Percentiles rank a stretch among this genome's conserved stretches.
Conservation (phyloP, 2,113 vertebrate genomes). For the Romanogobio albipinnatus region DNA sequence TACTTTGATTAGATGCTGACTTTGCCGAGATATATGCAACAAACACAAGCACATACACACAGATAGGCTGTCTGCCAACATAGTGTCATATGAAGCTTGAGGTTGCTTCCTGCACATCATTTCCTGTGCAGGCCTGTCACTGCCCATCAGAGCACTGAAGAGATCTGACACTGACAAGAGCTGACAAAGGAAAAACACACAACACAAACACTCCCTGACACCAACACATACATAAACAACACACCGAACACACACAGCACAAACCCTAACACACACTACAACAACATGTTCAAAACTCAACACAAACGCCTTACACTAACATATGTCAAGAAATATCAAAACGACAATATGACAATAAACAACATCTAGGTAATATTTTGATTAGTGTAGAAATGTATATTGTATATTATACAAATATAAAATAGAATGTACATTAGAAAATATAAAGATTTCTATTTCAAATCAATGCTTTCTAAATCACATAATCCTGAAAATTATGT, state of each 20-base stretch:
- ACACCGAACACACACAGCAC: not conserved
- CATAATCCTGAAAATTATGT: not conserved
- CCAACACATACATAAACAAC: not conserved
- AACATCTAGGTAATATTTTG: not conserved
- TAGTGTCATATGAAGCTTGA: constrained; percentile 19
- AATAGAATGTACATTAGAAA: not conserved
- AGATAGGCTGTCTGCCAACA: constrained; percentile 19
- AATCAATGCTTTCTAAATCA: not conserved
- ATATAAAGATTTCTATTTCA: not conserved
- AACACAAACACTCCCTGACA: constrained; percentile 19
- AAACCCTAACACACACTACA: not conserved
- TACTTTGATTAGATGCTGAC: constrained; percentile 33
- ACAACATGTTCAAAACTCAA: not conserved
- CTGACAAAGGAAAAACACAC: constrained; percentile 35
- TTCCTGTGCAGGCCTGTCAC: constrained; percentile 46
- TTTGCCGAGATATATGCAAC: not conserved
- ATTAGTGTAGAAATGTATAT: not conserved
- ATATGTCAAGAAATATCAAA: not conserved
- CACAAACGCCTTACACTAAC: not conserved
- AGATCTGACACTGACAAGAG: constrained; percentile 32
- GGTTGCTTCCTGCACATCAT: constrained; percentile 48
- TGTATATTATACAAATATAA: not conserved
- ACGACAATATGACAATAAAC: not conserved
- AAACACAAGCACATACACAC: constrained; percentile 22
- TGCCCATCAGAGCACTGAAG: constrained; percentile 37